These are phyloP conservation scores for Acanthacorydalis orientalis DNA, from an alignment of 2,888 invertebrate genomes.

Conservation along the genomic window DNA sequence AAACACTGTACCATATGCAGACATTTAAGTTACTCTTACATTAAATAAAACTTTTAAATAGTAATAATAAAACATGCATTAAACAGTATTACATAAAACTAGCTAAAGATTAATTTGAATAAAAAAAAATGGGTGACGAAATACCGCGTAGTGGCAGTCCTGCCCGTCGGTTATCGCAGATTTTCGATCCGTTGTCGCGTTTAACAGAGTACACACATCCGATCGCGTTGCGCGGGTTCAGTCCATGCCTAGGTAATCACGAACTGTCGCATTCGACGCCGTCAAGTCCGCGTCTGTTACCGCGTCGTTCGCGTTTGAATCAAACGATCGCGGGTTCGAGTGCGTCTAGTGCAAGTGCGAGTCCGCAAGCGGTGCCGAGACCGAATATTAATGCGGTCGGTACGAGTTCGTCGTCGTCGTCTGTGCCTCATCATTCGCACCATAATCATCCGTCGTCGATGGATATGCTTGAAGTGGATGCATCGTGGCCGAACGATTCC, in stretches of 20 bases:
- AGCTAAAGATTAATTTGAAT: neutral
- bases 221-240: conserved; percentile 11
- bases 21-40: no score
- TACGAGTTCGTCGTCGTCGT: conserved; percentile 22
- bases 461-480: conserved; percentile 20
- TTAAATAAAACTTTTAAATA: no score
- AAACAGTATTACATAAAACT: no score
- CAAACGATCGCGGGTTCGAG: conserved; percentile 41
- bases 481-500: conserved; percentile 23
- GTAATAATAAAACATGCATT: no score
- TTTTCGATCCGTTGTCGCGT: conserved; percentile 64
- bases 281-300: conserved; percentile 54
- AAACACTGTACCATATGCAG: no score
- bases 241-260: conserved; percentile 5
- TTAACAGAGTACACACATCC: conserved; percentile 43
- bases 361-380: conserved; percentile 17
- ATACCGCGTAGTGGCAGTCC: conserved; percentile 25
- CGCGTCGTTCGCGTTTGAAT: conserved; percentile 26
- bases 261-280: conserved; percentile 40
- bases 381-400: neutral
- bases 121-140: conserved; percentile 41
- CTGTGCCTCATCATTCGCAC: conserved; percentile 23
- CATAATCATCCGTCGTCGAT: conserved; percentile 27
- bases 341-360: conserved; percentile 36
- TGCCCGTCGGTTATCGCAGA: conserved; percentile 62